A percentile compares a stretch with the other conserved stretches of the same genome.
Conservation (phyloP, 2,888 invertebrate genomes). For the Ichneumoninae sp. region DNA sequence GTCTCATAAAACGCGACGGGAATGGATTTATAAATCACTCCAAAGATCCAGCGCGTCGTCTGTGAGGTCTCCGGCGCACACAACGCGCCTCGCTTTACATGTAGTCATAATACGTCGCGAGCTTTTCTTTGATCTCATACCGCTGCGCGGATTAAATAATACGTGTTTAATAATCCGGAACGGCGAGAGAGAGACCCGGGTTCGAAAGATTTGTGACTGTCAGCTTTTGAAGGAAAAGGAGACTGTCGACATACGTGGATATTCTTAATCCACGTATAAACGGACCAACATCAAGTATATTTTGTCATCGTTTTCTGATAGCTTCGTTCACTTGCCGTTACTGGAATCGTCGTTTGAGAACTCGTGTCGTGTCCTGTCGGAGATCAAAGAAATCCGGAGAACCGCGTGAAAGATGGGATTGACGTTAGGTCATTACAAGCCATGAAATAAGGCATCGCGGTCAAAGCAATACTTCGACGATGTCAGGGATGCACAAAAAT, state of each 20-base stretch:
- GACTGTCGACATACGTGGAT: conserved; percentile 31
- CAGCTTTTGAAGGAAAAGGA: conserved; percentile 29
- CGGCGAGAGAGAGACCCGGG: conserved; percentile 22
- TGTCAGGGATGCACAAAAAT: neutral
- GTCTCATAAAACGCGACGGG: conserved; percentile 61
- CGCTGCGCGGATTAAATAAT: conserved; percentile 58
- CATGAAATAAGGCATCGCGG: neutral
- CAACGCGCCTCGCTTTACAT: neutral
- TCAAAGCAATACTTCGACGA: neutral
- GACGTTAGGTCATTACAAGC: neutral
- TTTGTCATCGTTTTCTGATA: conserved; percentile 48
- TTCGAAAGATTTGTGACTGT: conserved; percentile 44
- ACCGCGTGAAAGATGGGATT: conserved; percentile 4
- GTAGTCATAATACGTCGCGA: conserved; percentile 14
- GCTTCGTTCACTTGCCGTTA: conserved; percentile 8
- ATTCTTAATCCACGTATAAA: conserved; percentile 34
- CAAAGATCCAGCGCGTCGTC: conserved; percentile 45
- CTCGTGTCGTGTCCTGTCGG: conserved; percentile 19
- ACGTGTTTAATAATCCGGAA: conserved; percentile 63
- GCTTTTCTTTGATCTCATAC: conserved; percentile 54
- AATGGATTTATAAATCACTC: conserved; percentile 61
- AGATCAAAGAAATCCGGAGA: conserved; percentile 48
- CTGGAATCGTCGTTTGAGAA: conserved; percentile 21
- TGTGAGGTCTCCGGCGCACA: conserved; percentile 34
- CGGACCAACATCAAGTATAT: conserved; percentile 31